These are phyloP conservation scores for Clangula hyemalis DNA, from an alignment of 2,797 vertebrate species.

Conservation along the genomic window DNA sequence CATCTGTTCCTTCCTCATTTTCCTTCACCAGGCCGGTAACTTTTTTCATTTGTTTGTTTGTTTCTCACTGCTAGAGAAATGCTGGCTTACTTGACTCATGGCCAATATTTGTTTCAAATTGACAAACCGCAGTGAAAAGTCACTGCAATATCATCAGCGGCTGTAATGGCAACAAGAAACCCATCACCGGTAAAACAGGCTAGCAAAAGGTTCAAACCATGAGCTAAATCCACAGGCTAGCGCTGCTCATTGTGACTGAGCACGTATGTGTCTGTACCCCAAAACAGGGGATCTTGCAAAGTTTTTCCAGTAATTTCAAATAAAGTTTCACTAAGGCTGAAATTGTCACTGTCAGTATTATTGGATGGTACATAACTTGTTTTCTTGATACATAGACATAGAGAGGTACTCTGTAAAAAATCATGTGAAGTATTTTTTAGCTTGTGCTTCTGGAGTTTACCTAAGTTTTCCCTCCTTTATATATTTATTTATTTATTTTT, in stretches of 20 bases:
- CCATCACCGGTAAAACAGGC: not conserved
- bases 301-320: not conserved
- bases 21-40: not conserved
- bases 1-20: slow-evolving; percentile 18
- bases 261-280: not conserved
- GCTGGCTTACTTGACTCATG: slow-evolving; percentile 14
- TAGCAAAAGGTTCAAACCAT: not conserved
- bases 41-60: not conserved
- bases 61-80: not conserved
- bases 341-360: not conserved
- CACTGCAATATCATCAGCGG: slow-evolving; percentile 27
- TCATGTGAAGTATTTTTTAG: not conserved
- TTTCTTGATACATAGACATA: not conserved
- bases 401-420: not conserved
- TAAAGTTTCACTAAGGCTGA: not conserved
- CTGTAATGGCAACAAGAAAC: slow-evolving; percentile 22
- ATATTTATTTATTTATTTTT: not conserved
- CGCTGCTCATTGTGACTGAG: not conserved
- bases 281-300: not conserved
- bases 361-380: not conserved
- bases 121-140: slow-evolving; percentile 34
- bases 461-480: not conserved
- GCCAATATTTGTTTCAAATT: slow-evolving; percentile 50
- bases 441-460: not conserved
- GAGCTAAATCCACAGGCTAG: not conserved